Base-by-base conservation (phyloP, 1,140 invertebrate species). In the Antheraea pernyi region DNA sequence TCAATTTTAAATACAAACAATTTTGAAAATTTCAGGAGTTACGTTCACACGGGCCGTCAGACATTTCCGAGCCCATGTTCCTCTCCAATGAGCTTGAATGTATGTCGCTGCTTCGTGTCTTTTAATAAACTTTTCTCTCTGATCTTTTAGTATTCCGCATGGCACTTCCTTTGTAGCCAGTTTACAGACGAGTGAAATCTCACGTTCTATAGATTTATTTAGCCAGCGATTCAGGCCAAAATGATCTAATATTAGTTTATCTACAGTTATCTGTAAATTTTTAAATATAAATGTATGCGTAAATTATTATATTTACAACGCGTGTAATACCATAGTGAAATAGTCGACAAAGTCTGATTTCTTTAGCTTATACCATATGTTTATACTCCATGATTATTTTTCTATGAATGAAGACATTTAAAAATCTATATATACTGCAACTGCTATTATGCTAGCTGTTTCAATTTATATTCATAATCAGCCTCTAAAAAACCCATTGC, bases 1-100 rank as follows among this genome's bases (percentile, higher is more conserved):
- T 59, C 53, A 18, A 59, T 36, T 6, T 70, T 37, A 10, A 60
- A 42, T 36, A 77, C 85, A 76, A 71, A 91, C 88, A 53, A 60
- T 30, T 84, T 85, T 91, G 13, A 73, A 64, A 7, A 87, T 39
- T 39, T 91, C 89, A 13, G 82, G 59, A 4, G 84, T 76, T 16
- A 85, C 63, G 42, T 46, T 18, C 0, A 77, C 61, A 46, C 72
- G 73, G 2, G 42, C n/a, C 0, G 53, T 74, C 11, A 91, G 66
- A 69, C 80, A 88, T 48, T 84, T 86, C 22, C 87, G 76, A 6
- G 79, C 83, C 81, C 85, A 84, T 11, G 73, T 73, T 30, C 86
- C 87, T 80, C 86, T 81, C 89, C 89, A 91, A 66, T 81, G 68
- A 0, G 87, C 77, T 71, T 91, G 89, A 7, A 91, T 71, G 0